phyloP scores from a whole-genome alignment of 1,140 invertebrate species.

The Adoxophyes honmai region DNA sequence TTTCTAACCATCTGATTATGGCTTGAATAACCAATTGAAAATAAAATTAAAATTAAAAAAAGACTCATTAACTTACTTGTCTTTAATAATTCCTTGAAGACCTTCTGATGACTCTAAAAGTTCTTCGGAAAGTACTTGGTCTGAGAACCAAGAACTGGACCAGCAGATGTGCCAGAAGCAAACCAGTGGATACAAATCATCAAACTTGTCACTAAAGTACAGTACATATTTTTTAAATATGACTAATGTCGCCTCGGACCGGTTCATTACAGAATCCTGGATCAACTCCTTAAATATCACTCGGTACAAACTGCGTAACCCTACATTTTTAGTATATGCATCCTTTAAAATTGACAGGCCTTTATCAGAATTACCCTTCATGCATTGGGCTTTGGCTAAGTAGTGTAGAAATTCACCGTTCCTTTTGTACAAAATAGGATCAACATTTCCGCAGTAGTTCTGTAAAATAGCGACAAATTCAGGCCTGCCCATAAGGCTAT shows the following conservation, averaged over 20 bases:
- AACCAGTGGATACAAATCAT: constrained; percentile 59
- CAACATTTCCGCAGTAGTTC: constrained; percentile 42
- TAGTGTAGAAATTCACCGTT: constrained; percentile 66
- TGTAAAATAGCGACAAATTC: constrained; percentile 43
- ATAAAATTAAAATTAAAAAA: constrained; percentile 2
- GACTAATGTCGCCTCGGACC: constrained; percentile 62
- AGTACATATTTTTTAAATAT: constrained; percentile 64
- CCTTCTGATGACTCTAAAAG: constrained; percentile 43
- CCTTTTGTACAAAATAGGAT: constrained; percentile 39
- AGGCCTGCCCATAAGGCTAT: constrained; percentile 46
- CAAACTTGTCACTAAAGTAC: constrained; percentile 48
- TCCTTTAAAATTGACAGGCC: constrained; percentile 51
- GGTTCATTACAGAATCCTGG: constrained; percentile 57
- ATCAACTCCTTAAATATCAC: constrained; percentile 64
- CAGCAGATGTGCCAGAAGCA: constrained; percentile 69
- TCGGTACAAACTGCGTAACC: constrained; percentile 53
- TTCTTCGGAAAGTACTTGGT: constrained; percentile 59
- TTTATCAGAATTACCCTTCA: constrained; percentile 64
- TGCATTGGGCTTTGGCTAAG: constrained; percentile 60
- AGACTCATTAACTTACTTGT: constrained; percentile 50
- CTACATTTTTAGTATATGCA: constrained; percentile 45
- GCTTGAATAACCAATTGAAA: background rate
- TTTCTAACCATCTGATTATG: too few relatives aligned
- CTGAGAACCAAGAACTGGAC: constrained; percentile 67
- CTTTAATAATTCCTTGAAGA: constrained; percentile 49